These are phyloP conservation scores for Cyphomyrus discorhynchus DNA, from an alignment of 2,113 vertebrate genomes.

Conservation along the genomic window DNA sequence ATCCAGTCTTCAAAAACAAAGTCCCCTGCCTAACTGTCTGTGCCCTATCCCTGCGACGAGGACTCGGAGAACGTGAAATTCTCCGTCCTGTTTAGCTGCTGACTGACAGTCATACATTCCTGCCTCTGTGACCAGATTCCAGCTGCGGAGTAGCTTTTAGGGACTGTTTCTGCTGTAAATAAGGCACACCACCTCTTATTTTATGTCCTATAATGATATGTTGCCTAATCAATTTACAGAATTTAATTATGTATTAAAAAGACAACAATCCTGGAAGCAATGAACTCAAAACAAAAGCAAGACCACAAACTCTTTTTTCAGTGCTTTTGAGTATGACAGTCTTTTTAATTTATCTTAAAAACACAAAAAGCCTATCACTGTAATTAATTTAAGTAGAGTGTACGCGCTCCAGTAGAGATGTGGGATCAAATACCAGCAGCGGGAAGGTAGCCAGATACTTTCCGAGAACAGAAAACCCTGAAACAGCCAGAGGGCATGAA, in stretches of 20 bases:
- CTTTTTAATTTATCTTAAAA: neutral
- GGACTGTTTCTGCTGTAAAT: neutral
- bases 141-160: neutral
- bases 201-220: neutral
- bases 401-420: neutral
- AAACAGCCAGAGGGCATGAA: neutral
- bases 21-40: neutral
- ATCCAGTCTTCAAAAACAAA: no score
- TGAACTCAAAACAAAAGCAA: neutral
- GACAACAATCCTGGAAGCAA: neutral
- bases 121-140: neutral
- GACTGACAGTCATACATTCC: neutral
- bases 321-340: neutral
- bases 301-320: neutral
- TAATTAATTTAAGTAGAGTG: neutral
- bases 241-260: neutral
- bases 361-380: neutral
- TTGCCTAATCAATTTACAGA: neutral
- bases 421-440: neutral
- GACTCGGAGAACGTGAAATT: neutral
- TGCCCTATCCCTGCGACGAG: neutral
- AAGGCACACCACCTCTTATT: neutral
- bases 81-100: neutral
- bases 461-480: neutral
- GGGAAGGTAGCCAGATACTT: neutral